These are phyloP conservation scores for Apamea monoglypha DNA, from an alignment of 2,888 invertebrate species.

Conservation along the genomic window DNA sequence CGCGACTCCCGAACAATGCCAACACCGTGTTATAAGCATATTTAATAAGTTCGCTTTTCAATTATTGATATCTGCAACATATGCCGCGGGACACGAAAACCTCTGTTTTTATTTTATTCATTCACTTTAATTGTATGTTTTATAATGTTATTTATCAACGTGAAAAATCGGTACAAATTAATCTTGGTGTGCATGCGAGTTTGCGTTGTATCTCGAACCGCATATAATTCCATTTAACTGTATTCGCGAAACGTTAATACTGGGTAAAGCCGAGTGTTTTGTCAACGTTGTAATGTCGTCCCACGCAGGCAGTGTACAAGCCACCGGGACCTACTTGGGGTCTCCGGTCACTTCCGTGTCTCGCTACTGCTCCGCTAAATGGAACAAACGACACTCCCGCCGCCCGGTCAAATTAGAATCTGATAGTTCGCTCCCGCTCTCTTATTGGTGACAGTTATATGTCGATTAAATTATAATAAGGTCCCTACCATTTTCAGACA, in stretches of 20 bases:
- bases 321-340: slow-evolving; percentile 73
- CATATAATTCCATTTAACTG: slow-evolving; percentile 67
- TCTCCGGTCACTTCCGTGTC: slow-evolving; percentile 77
- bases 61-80: slow-evolving; percentile 83
- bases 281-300: slow-evolving; percentile 79
- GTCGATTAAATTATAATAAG: slow-evolving; percentile 49
- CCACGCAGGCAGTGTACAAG: slow-evolving; percentile 83
- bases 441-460: slow-evolving; percentile 61
- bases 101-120: slow-evolving; percentile 52
- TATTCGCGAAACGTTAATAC: slow-evolving; percentile 70
- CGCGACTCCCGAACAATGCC: slow-evolving; percentile 80
- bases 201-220: slow-evolving; percentile 52
- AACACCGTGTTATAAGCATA: slow-evolving; percentile 80
- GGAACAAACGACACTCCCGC: slow-evolving; percentile 71
- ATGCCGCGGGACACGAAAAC: slow-evolving; percentile 75
- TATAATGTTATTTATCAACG: slow-evolving; percentile 60
- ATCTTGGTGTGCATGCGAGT: slow-evolving; percentile 37
- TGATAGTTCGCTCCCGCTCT: slow-evolving; percentile 60
- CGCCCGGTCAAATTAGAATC: slow-evolving; percentile 66
- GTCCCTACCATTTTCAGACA: slow-evolving; percentile 13
- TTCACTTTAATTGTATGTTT: slow-evolving; percentile 62
- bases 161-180: slow-evolving; percentile 59
- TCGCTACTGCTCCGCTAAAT: slow-evolving; percentile 71
- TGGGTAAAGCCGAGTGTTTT: slow-evolving; percentile 74
- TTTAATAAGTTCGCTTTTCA: slow-evolving; percentile 82